Base-by-base conservation (phyloP, 2,888 invertebrate genomes). In the Xylota segnis region DNA sequence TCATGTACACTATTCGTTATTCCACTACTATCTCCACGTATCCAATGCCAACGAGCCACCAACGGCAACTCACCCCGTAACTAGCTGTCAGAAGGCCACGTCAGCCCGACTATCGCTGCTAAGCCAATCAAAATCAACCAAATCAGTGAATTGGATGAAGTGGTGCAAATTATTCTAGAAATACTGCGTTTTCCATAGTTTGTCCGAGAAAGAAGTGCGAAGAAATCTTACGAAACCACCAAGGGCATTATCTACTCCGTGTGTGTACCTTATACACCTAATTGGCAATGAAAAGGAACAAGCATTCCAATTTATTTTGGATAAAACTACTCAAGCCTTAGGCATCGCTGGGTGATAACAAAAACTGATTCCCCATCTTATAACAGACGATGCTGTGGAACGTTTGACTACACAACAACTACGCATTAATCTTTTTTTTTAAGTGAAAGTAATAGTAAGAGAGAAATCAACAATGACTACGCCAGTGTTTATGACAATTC, bases 401-500 rank as follows among this genome's bases (percentile, higher is more conserved):
- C 4, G 43, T 72, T 65, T 61, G 72, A 78, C 52, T 0, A 52
- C 14, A 16, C 5, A 47, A 34, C 23, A 9, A 50, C 40, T 23
- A 50, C 12, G 27, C 5, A 12, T 43, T 45, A 43, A 14, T 12
- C 9, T 45, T 32, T 14, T 58, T 10, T 43, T 43, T 43, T 12
- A 34, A 71, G 45, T 58, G 27, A 54, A 43, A 72, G 37, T 27
- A 45, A 27, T 10, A 34, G 40, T 37, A 10, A 37, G 9, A 47
- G 9, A 27, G 37, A 68, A n/a, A 68, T 18, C 18, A 0, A 71
- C 16, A 76, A 86, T 86, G 86, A 56, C 70, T 5, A 82, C 77
- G 29, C 87, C 90, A 84, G 90, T 92, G 87, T 89, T 92, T 66
- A 88, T 92, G 74, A 89, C 91, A 7, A 89, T 91, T 61, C 91